These are phyloP conservation scores for Hirundichthys speculiger DNA, from an alignment of 2,113 vertebrate species.

Conservation along the genomic window DNA sequence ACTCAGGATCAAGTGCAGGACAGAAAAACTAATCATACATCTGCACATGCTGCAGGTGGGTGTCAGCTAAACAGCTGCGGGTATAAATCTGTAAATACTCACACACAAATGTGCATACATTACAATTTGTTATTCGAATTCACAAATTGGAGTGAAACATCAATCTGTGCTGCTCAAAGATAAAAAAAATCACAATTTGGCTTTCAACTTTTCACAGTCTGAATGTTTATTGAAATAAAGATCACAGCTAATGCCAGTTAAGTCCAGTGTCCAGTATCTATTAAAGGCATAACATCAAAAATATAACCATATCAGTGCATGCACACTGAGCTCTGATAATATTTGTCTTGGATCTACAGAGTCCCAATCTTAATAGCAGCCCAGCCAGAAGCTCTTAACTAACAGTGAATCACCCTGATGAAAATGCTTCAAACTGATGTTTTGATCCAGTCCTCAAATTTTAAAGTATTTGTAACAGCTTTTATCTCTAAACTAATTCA, in stretches of 20 bases:
- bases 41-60: conserved; percentile 3
- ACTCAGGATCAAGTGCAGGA: not conserved
- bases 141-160: conserved; percentile 9
- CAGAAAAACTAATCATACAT: not conserved
- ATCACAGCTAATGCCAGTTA: conserved; percentile 70
- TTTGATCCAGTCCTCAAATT: too few relatives aligned
- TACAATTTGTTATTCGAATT: conserved; percentile 2
- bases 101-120: conserved; percentile 4
- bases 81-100: not conserved
- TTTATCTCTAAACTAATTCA: not conserved
- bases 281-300: conserved; percentile 46
- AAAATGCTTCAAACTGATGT: too few relatives aligned
- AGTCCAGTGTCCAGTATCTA: too few relatives aligned
- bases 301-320: conserved; percentile 24
- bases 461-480: not conserved
- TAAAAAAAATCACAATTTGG: conserved; percentile 64
- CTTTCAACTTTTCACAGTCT: conserved; percentile 67
- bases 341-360: not conserved
- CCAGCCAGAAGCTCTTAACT: conserved; percentile 3
- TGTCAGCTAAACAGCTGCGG: not conserved
- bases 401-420: not conserved
- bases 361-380: not conserved
- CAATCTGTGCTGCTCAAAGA: too few relatives aligned
- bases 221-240: conserved; percentile 74
- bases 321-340: conserved; percentile 28